Base-by-base conservation (phyloP, 2,797 vertebrate genomes). In the Silurus lanzhouensis region DNA sequence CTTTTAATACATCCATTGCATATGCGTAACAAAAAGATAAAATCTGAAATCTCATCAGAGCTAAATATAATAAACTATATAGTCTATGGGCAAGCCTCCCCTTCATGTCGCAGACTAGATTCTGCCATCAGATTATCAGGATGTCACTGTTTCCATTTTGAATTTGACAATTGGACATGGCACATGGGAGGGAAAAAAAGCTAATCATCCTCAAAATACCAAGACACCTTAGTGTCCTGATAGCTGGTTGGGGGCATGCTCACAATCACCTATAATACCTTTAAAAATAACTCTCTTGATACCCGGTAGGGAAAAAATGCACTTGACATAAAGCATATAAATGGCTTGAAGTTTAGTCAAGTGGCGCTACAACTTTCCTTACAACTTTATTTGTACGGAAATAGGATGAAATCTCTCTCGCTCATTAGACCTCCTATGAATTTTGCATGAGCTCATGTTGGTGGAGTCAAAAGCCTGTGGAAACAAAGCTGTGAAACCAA, bases 391-490 rank as follows among this genome's bases (percentile, higher is more conserved):
- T 68, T 67, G 79, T 55, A 67, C 14, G 17, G 10, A 81, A 67
- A 81, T 31, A 25, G n/a, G 22, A 68, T 20, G 63, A 81, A 55
- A 67, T 19, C 44, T 3, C 63, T 67, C 25, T 67, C 17, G 22
- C 61, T 66, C 17, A 10, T 83, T 76, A 76, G 46, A 55, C 52
- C 3, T 61, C 13, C 55, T 48, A 46, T 72, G 82, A 63, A 83
- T 83, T 83, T 83, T 74, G 57, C 79, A 81, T 81, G 68, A 72
- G 58, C 38, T 52, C 17, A 48, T 27, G 25, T 66, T 7, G 77
- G 31, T 48, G 79, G 15, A 67, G 79, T 81, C 78, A 66, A 80
- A 66, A 48, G 31, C 78, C 44, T 66, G 46, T 57, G 48, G 79
- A 67, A 66, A 64, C 71, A 76, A 64, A 83, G 60, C 82, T 15